These are phyloP conservation scores for Rhynchonema sp. DNA, from an alignment of 2,888 invertebrate genomes.

Conservation along the genomic window DNA sequence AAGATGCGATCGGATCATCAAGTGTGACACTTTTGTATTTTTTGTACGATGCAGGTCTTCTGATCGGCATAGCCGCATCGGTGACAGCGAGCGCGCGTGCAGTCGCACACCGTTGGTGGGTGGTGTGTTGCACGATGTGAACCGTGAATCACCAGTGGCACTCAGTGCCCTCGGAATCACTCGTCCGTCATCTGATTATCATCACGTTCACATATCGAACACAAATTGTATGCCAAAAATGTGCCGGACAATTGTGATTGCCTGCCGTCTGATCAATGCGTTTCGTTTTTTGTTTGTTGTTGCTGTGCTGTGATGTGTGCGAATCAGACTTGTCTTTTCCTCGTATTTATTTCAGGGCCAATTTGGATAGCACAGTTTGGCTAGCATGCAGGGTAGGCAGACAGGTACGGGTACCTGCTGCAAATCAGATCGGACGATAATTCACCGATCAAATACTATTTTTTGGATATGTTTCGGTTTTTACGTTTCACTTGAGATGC, in stretches of 20 bases:
- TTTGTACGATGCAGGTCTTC: too few species aligned
- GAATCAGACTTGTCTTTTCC: too few species aligned
- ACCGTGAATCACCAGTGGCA: neutral
- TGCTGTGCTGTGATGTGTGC: neutral
- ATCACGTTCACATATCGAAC: neutral
- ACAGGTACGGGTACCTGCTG: neutral
- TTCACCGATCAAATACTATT: too few species aligned
- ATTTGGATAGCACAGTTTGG: too few species aligned
- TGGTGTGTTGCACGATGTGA: neutral
- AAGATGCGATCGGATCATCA: too few species aligned
- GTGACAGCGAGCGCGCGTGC: neutral
- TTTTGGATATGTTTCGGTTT: too few species aligned
- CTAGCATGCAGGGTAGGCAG: too few species aligned
- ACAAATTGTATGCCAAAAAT: neutral
- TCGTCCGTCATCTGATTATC: neutral
- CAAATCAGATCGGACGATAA: too few species aligned
- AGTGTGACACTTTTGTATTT: too few species aligned
- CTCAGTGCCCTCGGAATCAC: neutral
- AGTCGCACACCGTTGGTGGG: neutral
- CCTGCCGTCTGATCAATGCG: too few species aligned
- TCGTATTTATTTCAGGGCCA: too few species aligned
- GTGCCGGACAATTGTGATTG: neutral
- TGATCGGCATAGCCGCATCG: neutral
- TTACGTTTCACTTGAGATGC: too few species aligned
- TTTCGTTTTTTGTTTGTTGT: neutral